Evolutionary conservation across 2,888 invertebrate species (phyloP).

Genomic region (Atrina japonica): DNA sequence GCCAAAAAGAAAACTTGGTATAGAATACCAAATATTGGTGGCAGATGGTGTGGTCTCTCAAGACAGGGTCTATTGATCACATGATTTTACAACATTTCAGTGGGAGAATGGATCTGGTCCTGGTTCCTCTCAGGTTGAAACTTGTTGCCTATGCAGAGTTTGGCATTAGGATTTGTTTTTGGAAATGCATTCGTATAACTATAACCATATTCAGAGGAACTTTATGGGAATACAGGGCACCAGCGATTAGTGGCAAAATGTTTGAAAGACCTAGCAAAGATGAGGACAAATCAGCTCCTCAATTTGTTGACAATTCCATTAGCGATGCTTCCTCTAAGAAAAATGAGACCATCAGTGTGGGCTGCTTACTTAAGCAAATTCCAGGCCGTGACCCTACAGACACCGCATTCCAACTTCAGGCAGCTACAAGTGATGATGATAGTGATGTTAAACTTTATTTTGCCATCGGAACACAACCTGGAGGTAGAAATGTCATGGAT

Average conservation of each 20-base stretch:
- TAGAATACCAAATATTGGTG: too few species aligned
- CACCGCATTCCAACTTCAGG: slow-evolving; percentile 53
- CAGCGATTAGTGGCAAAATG: slow-evolving; percentile 33
- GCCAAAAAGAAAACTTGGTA: too few species aligned
- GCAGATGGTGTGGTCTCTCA: too few species aligned
- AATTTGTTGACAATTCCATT: slow-evolving; percentile 9
- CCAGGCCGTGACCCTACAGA: slow-evolving; percentile 47
- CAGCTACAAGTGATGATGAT: slow-evolving; percentile 52
- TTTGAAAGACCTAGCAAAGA: slow-evolving; percentile 13
- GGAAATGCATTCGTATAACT: slow-evolving; percentile 13
- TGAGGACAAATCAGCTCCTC: slow-evolving; percentile 26
- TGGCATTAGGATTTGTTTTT: slow-evolving; percentile 11
- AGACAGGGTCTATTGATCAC: too few species aligned
- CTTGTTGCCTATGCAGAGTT: slow-evolving; percentile 32
- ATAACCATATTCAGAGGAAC: slow-evolving; percentile 27
- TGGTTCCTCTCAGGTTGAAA: slow-evolving; percentile 31
- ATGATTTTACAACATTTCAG: background rate
- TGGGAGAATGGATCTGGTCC: slow-evolving; percentile 30
- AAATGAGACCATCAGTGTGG: background rate
- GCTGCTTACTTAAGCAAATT: slow-evolving; percentile 54
- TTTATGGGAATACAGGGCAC: slow-evolving; percentile 32
- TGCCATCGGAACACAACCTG: slow-evolving; percentile 55
- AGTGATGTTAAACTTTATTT: slow-evolving; percentile 55
- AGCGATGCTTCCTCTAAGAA: background rate
- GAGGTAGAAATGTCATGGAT: slow-evolving; percentile 52